Conservation (phyloP, 2,888 invertebrate genomes). For the Polyommatus icarus region DNA sequence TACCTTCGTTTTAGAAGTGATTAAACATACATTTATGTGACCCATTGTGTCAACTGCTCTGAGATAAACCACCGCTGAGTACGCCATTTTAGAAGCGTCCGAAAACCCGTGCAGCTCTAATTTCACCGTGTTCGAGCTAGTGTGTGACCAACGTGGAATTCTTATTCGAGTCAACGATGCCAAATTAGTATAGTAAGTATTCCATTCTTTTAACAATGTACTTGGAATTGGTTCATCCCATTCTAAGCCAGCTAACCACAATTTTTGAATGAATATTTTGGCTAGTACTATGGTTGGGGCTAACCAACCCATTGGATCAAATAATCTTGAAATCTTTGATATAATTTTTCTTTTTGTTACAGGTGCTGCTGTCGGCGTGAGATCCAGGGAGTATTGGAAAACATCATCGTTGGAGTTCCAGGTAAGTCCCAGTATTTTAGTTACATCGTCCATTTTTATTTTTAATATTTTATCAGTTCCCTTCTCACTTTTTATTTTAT, state of each 20-base stretch:
- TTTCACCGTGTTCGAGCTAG: neutral
- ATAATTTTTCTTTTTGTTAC: slow-evolving; percentile 43
- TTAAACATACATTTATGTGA: slow-evolving; percentile 21
- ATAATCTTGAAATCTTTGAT: slow-evolving; percentile 43
- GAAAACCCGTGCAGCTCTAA: neutral
- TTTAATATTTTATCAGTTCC: neutral
- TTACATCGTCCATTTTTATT: slow-evolving; percentile 24
- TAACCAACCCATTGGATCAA: slow-evolving; percentile 46
- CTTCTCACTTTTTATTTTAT: slow-evolving; percentile 3
- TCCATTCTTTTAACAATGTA: neutral
- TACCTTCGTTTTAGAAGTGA: slow-evolving; percentile 35
- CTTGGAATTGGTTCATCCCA: slow-evolving; percentile 8
- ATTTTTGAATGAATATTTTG: slow-evolving; percentile 26
- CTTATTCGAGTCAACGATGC: slow-evolving; percentile 24
- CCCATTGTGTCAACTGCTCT: slow-evolving; percentile 25
- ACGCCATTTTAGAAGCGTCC: slow-evolving; percentile 12
- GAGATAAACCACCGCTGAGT: slow-evolving; percentile 29
- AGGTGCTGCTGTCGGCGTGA: neutral
- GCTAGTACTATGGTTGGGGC: slow-evolving; percentile 39
- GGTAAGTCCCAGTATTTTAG: slow-evolving; percentile 43
- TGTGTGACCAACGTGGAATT: slow-evolving; percentile 29
- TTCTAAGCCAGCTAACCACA: neutral
- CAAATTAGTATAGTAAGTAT: slow-evolving; percentile 2
- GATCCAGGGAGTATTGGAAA: slow-evolving; percentile 41
- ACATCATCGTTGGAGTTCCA: slow-evolving; percentile 42